A percentile compares a stretch with the other conserved stretches of the same genome.
phyloP scores from a whole-genome alignment of 2,797 vertebrate species.

The Rhadinocentrus ornatus region DNA sequence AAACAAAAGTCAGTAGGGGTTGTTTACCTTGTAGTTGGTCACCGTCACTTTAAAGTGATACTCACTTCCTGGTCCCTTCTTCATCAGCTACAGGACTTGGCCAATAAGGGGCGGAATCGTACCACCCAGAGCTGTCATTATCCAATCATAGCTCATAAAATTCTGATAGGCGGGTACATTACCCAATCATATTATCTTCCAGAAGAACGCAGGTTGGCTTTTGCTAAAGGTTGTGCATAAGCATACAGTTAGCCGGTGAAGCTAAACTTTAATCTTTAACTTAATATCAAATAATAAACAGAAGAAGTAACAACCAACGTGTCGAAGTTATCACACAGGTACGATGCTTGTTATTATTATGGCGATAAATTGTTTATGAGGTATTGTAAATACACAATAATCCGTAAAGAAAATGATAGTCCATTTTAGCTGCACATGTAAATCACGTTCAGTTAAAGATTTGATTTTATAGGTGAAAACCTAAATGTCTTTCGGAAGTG shows the following conservation, averaged over 20 bases:
- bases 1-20: slow-evolving; percentile 11
- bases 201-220: slow-evolving; percentile 43
- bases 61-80: slow-evolving; percentile 39
- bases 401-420: background rate
- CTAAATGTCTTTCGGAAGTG: background rate
- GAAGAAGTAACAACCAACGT: background rate
- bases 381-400: background rate
- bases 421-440: slow-evolving; percentile 3
- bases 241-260: slow-evolving; percentile 45
- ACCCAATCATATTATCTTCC: slow-evolving; percentile 54
- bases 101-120: slow-evolving; percentile 52
- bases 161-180: slow-evolving; percentile 27
- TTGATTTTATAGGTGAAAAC: background rate
- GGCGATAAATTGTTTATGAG: background rate
- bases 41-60: slow-evolving; percentile 23
- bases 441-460: background rate
- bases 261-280: slow-evolving; percentile 37
- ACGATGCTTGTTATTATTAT: slow-evolving; percentile 3
- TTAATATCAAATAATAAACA: background rate
- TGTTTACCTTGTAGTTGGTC: slow-evolving; percentile 62
- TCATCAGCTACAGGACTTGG: background rate
- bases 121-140: accelerated
- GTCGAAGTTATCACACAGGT: slow-evolving; percentile 39
- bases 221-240: slow-evolving; percentile 20
- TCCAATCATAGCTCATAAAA: slow-evolving; percentile 51